Evolutionary conservation across 2,113 vertebrate species (phyloP).

Genomic region (Equus quagga): DNA sequence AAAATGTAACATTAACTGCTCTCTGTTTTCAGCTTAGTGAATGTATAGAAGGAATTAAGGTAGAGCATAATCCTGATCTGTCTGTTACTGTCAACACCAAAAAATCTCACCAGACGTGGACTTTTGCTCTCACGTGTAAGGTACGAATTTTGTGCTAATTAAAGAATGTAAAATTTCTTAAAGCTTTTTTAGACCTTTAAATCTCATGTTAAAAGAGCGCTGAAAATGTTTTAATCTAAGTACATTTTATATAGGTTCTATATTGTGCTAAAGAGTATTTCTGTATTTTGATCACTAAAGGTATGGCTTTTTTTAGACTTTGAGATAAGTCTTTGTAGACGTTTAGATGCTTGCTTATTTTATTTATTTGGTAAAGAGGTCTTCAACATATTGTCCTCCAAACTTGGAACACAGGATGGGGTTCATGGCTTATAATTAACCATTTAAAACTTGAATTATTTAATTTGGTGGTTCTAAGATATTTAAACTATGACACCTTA

Average conservation of each 20-base stretch:
- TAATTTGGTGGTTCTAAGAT: constrained; percentile 40
- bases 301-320: background rate
- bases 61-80: constrained; percentile 95
- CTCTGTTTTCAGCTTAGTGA: constrained; percentile 94
- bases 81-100: constrained; percentile 97
- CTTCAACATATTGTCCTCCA: background rate
- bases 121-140: constrained; percentile 98
- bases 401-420: constrained; percentile 61
- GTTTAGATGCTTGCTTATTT: constrained; percentile 24
- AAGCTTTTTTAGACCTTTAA: constrained; percentile 35
- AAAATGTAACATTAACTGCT: constrained; percentile 44
- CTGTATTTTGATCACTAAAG: constrained; percentile 54
- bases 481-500: background rate
- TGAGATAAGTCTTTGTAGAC: constrained; percentile 43
- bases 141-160: constrained; percentile 86
- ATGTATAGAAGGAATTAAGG: constrained; percentile 95
- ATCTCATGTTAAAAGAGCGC: constrained; percentile 30
- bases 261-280: constrained; percentile 37
- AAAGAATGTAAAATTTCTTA: background rate
- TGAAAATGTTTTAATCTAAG: constrained; percentile 35
- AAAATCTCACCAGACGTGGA: constrained; percentile 97
- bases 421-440: constrained; percentile 60
- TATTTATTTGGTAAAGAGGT: constrained; percentile 46
- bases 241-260: constrained; percentile 6
- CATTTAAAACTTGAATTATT: constrained; percentile 42